Base-by-base conservation (phyloP, 2,113 vertebrate species). In the Corythoichthys haematopterus region DNA sequence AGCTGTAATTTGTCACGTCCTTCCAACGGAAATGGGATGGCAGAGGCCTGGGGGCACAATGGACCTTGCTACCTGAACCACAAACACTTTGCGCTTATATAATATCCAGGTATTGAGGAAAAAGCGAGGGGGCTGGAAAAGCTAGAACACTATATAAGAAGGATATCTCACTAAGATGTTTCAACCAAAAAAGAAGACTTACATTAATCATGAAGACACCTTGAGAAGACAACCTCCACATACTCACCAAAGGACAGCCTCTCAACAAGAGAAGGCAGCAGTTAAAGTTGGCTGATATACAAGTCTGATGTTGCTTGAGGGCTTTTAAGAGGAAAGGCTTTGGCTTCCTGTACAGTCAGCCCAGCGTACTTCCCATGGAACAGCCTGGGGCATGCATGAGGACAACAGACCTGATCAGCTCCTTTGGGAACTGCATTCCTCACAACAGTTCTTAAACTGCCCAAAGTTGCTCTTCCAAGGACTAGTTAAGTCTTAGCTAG, bases 131-230 rank as follows among this genome's bases (percentile, higher is more conserved):
- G 64, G 50, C 5, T 68, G 69, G 72, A 76, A 69, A 67, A 57
- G 80, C 65, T 64, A 70, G 71, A 69, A 67, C 59, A 80, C 66
- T 66, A 75, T 59, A 68, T 45, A 61, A 38, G 68, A 68, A 84
- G 70, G 70, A 84, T 65, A 36, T 77, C 79, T 77, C 66, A 62
- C 65, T 33, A 59, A 70, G 75, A 79, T 80, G 72, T 72, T 56
- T 67, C 77, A 53, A 74, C 65, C 55, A 63, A 74, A 61, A 64
- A 33, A 57, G 66, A 72, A 69, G 75, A 77, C 69, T 75, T 86
- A 83, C 83, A 91, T 91, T 87, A 91, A 89, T 89, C 84, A 89
- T 88, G 83, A 87, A 79, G 83, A 82, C 85, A 85, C 85, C 70
- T 88, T 88, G 65, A 77, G 80, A 87, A 80, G 81, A 87, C 87